A percentile compares a stretch with the other conserved stretches of the same genome.
These are phyloP conservation scores for Leucopsar rothschildi DNA, from an alignment of 2,113 vertebrate species.

Conservation along the genomic window DNA sequence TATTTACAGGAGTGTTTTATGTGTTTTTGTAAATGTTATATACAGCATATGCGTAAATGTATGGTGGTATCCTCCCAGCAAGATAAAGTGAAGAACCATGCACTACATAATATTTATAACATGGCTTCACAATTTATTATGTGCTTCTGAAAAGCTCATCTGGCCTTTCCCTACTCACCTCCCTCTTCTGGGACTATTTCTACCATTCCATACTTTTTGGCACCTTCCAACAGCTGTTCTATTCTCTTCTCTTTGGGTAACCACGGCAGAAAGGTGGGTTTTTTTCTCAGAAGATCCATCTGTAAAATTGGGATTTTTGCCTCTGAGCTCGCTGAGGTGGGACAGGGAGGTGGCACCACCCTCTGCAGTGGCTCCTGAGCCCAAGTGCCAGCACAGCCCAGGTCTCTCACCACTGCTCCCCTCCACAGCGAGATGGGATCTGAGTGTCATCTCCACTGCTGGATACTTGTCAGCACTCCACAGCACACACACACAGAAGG, in stretches of 20 bases:
- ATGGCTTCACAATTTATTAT: conserved; percentile 22
- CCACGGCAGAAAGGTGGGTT: neutral
- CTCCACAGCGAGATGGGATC: neutral
- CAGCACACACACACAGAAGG: neutral
- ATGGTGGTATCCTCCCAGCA: neutral
- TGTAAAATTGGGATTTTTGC: neutral
- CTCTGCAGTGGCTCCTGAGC: neutral
- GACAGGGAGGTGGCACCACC: neutral
- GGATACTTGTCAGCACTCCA: neutral
- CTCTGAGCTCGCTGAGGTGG: neutral
- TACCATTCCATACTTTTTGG: neutral
- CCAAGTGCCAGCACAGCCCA: neutral
- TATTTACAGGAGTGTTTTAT: neutral
- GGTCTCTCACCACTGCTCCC: neutral
- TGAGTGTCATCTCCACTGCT: neutral
- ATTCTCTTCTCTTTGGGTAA: neutral
- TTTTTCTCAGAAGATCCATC: neutral
- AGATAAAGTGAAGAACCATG: neutral
- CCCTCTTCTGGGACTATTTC: conserved; percentile 2
- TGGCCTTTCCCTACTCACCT: neutral
- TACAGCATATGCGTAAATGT: neutral
- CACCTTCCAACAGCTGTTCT: conserved; percentile 15
- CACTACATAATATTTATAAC: conserved; percentile 12
- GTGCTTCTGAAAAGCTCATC: conserved; percentile 2
- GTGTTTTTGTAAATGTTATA: neutral